Conservation (phyloP, 1,140 invertebrate genomes). For the Lerema accius region DNA sequence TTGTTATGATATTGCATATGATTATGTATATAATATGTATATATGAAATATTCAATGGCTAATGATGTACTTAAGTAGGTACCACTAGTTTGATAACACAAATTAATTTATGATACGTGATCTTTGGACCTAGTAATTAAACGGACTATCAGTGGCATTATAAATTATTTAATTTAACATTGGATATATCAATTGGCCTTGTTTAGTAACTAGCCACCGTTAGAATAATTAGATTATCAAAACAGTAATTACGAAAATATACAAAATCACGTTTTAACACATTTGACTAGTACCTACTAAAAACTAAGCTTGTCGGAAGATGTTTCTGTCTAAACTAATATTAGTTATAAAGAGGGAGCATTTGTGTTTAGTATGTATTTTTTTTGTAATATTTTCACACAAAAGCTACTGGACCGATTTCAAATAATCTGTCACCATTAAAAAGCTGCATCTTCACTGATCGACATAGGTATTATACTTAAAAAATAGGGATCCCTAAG, state of each 20-base stretch:
- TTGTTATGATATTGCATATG: not conserved
- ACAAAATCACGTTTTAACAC: not conserved
- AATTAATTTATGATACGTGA: not conserved
- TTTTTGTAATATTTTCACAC: too few species aligned
- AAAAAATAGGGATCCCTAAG: too few species aligned
- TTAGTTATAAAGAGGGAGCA: too few species aligned
- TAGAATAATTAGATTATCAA: conserved; percentile 1
- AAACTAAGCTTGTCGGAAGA: too few species aligned
- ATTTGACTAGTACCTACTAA: conserved; percentile 10
- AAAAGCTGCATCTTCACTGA: too few species aligned
- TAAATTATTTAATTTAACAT: conserved; percentile 11
- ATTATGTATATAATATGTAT: not conserved
- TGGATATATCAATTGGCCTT: conserved; percentile 1
- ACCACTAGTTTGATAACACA: conserved; percentile 2
- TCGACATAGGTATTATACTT: too few species aligned
- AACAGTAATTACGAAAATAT: not conserved
- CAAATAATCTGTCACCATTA: too few species aligned
- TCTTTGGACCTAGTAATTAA: conserved; percentile 6
- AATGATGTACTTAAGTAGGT: not conserved
- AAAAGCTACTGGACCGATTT: too few species aligned
- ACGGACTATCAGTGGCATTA: not conserved
- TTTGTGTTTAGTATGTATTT: too few species aligned
- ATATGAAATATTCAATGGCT: not conserved
- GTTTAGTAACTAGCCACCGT: not conserved
- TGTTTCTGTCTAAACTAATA: too few species aligned